These are phyloP conservation scores for Eilema depressum DNA, from an alignment of 2,888 invertebrate genomes.

Conservation along the genomic window DNA sequence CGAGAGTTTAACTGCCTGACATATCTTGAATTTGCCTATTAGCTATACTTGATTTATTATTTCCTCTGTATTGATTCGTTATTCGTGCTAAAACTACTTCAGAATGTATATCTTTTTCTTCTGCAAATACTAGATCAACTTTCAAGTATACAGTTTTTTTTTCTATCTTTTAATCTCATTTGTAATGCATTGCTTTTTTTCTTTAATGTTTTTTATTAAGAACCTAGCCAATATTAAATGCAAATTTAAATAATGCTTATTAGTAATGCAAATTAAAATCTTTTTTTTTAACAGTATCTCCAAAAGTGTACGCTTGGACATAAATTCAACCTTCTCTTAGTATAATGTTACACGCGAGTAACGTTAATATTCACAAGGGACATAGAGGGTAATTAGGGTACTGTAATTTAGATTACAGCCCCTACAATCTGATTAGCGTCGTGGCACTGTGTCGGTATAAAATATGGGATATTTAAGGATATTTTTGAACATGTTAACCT, in stretches of 20 bases:
- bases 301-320: constrained; percentile 8
- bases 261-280: not conserved
- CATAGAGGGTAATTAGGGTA: constrained; percentile 46
- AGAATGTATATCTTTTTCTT: too few relatives aligned
- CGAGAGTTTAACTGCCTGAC: too few relatives aligned
- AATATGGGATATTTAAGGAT: constrained; percentile 25
- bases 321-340: constrained; percentile 39
- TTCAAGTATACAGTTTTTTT: too few relatives aligned
- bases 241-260: not conserved
- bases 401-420: constrained; percentile 52
- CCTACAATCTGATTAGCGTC: constrained; percentile 51
- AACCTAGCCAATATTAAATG: too few relatives aligned
- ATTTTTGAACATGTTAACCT: constrained; percentile 7
- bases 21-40: too few relatives aligned
- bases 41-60: too few relatives aligned
- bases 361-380: constrained; percentile 51
- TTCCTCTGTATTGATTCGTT: too few relatives aligned
- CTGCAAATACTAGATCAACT: too few relatives aligned
- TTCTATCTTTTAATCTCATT: too few relatives aligned
- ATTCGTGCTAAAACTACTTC: too few relatives aligned
- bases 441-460: constrained; percentile 39
- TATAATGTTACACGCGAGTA: constrained; percentile 28
- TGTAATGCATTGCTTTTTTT: too few relatives aligned
- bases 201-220: too few relatives aligned
- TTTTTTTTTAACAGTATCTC: not conserved